Base-by-base conservation (phyloP, 2,888 invertebrate species). In the Pogonocherus hispidulus region DNA sequence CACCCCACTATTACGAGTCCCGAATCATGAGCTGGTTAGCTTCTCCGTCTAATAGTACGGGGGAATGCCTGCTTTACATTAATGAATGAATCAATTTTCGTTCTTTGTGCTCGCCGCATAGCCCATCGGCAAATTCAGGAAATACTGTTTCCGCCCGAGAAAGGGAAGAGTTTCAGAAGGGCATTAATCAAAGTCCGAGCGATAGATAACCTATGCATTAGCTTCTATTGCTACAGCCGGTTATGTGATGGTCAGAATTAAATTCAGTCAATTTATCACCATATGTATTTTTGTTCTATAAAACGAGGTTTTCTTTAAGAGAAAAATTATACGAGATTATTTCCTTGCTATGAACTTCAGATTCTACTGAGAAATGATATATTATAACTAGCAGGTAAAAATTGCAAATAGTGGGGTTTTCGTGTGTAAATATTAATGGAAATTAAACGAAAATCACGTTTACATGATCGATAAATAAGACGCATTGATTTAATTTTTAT, bases 151-250 rank as follows among this genome's bases (percentile, higher is more conserved):
- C 32, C 35, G 11, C n/a, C 20, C 54, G 19, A 54, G 18, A n/a
- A 54, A 54, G 14, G 54, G 19, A 19, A 54, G 11, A 32, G 35
- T 54, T 32, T 11, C 52, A 32, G 16, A 19, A 18, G 11, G 32
- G 19, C 54, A 37, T 54, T 32, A 54, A 54, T 54, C 54, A 54
- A 18, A 35, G 32, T 19, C 35, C 54, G 18, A 14, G 35, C 32
- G 54, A 18, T 54, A 35, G 27, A 35, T 37, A 37, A 54, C 35
- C 37, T 35, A 54, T 54, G 18, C 32, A 54, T 54, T 35, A 54
- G 18, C 9, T 35, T 32, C 18, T 19, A 35, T 52, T 32, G 20
- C 52, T 27, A 32, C 19, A 49, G 27, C 8, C 27, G 27, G 27
- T 27, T 8, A 27, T 27, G 27, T 27, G 27, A 27, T 27, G 27